phyloP scores from a whole-genome alignment of 2,113 vertebrate genomes.

The Euleptes europaea region DNA sequence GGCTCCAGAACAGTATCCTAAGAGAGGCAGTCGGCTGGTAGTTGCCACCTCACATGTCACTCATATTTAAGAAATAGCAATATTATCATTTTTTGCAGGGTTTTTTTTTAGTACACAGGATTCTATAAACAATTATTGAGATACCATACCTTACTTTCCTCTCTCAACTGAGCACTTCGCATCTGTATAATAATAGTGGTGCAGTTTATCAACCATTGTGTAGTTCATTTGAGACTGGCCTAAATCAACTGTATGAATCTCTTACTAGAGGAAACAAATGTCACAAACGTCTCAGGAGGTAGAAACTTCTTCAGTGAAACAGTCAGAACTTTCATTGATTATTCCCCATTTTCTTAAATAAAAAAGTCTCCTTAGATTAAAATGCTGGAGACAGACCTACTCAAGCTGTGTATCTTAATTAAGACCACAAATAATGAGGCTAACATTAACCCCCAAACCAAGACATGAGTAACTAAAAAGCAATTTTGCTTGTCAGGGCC shows the following conservation, averaged over 20 bases:
- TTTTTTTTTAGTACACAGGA: no score
- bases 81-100: no score
- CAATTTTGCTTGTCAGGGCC: neutral
- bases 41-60: no score
- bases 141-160: no score
- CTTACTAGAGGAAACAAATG: neutral
- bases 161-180: neutral
- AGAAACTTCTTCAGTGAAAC: neutral
- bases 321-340: neutral
- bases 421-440: neutral
- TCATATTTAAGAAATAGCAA: no score
- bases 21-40: no score
- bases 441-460: neutral
- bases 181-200: neutral
- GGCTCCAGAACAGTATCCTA: no score
- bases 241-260: neutral
- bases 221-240: neutral
- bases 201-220: neutral
- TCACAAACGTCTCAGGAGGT: neutral
- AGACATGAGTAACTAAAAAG: neutral
- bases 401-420: accelerated
- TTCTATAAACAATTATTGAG: no score
- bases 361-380: neutral
- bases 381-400: neutral
- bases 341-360: neutral